Evolutionary conservation across 2,113 vertebrate species (phyloP).

Genomic region (Sander vitreus): DNA sequence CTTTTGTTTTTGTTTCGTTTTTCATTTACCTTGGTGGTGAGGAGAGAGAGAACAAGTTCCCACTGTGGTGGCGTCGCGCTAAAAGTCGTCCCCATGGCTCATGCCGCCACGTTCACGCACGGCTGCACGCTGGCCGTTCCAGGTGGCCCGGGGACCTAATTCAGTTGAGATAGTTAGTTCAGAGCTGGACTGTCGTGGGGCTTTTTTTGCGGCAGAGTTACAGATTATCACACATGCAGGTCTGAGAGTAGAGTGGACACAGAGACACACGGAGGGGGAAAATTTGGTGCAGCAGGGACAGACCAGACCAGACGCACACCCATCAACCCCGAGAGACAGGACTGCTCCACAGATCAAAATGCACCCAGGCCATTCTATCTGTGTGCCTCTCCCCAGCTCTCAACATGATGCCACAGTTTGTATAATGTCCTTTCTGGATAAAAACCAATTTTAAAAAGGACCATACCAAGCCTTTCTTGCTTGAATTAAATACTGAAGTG

Average conservation of each 20-base stretch:
- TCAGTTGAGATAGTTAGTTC: slow-evolving; percentile 85
- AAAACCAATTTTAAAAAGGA: slow-evolving; percentile 10
- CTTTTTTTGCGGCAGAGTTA: slow-evolving; percentile 61
- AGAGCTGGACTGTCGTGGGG: slow-evolving; percentile 64
- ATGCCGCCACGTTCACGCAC: slow-evolving; percentile 58
- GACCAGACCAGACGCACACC: slow-evolving; percentile 76
- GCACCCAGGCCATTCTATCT: slow-evolving; percentile 79
- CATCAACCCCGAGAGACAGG: slow-evolving; percentile 65
- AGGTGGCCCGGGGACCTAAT: slow-evolving; percentile 76
- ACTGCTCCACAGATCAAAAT: slow-evolving; percentile 83
- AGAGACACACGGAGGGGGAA: slow-evolving; percentile 74
- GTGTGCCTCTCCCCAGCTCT: slow-evolving; percentile 81
- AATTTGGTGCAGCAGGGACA: slow-evolving; percentile 71
- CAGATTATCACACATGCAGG: slow-evolving; percentile 80
- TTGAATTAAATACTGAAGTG: slow-evolving; percentile 7
- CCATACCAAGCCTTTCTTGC: neutral
- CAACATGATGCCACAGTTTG: slow-evolving; percentile 27
- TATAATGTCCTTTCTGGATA: neutral
- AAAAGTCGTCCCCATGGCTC: slow-evolving; percentile 76
- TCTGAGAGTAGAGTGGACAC: slow-evolving; percentile 72
- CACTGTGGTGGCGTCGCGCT: slow-evolving; percentile 65
- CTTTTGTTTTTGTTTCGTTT: slow-evolving; percentile 48
- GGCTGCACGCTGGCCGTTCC: slow-evolving; percentile 63
- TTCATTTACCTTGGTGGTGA: slow-evolving; percentile 78
- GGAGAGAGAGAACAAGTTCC: slow-evolving; percentile 73